Conservation (phyloP, 2,113 vertebrate genomes). For the Stigmatopora argus region DNA sequence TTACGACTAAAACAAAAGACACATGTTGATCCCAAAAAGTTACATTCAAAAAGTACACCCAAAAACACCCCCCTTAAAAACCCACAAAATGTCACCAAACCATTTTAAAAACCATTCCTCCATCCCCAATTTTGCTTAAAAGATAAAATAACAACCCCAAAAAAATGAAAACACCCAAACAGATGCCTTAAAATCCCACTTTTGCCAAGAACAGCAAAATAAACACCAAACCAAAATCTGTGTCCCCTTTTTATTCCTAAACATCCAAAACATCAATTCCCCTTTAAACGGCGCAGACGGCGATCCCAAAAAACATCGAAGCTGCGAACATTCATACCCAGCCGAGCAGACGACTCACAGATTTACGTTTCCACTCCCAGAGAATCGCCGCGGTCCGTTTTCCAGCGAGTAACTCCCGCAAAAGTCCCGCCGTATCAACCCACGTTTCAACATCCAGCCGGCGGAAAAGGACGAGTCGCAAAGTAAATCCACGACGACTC, state of each 20-base stretch:
- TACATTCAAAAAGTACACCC: neutral
- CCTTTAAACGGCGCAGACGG: slow-evolving; percentile 62
- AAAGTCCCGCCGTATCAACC: slow-evolving; percentile 56
- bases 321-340: slow-evolving; percentile 72
- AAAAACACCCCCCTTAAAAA: neutral
- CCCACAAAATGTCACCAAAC: neutral
- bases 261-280: slow-evolving; percentile 43
- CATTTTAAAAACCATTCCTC: too few species aligned
- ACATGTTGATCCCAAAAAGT: slow-evolving; percentile 5
- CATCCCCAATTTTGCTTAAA: too few species aligned
- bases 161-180: neutral
- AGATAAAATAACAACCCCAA: neutral
- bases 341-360: slow-evolving; percentile 68
- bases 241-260: too few species aligned
- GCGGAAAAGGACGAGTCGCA: slow-evolving; percentile 30
- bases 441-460: slow-evolving; percentile 51
- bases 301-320: slow-evolving; percentile 56
- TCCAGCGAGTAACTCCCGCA: slow-evolving; percentile 65
- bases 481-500: slow-evolving; percentile 64
- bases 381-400: slow-evolving; percentile 61
- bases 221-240: too few species aligned
- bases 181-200: slow-evolving; percentile 25
- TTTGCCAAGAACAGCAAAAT: neutral
- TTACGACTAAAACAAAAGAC: slow-evolving; percentile 1
- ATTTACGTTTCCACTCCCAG: slow-evolving; percentile 77